These are phyloP conservation scores for Acrocephalus scirpaceus DNA, from an alignment of 2,797 vertebrate genomes.

Conservation along the genomic window DNA sequence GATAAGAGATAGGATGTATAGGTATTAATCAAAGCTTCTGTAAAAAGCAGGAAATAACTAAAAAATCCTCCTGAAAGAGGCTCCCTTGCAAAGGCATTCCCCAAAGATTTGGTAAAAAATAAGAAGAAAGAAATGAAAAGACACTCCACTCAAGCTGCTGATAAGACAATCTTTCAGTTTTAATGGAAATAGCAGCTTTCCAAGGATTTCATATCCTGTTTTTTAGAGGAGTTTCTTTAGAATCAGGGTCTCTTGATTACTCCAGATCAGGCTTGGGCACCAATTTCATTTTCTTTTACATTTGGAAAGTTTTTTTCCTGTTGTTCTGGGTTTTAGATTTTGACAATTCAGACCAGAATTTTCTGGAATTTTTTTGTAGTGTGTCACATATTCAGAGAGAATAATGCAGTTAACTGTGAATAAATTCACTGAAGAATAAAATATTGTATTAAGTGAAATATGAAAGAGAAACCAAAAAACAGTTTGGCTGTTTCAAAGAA, in stretches of 20 bases:
- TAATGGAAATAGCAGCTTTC: background rate
- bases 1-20: background rate
- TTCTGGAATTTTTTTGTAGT: background rate
- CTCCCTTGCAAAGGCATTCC: background rate
- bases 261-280: background rate
- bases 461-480: background rate
- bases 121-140: background rate
- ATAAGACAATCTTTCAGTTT: background rate
- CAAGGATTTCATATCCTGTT: background rate
- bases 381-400: background rate
- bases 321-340: background rate
- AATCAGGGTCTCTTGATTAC: background rate
- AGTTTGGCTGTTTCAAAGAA: background rate
- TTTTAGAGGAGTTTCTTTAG: background rate
- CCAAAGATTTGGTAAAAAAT: background rate
- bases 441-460: background rate
- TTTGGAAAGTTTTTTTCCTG: rapidly evolving
- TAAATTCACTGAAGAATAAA: background rate
- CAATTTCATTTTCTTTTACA: background rate
- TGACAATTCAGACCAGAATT: background rate
- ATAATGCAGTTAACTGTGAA: background rate
- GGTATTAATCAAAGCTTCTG: background rate
- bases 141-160: rapidly evolving
- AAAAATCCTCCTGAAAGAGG: background rate
- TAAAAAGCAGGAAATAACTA: background rate